Conservation (phyloP, 2,888 invertebrate genomes). For the Heteropelma amictum region DNA sequence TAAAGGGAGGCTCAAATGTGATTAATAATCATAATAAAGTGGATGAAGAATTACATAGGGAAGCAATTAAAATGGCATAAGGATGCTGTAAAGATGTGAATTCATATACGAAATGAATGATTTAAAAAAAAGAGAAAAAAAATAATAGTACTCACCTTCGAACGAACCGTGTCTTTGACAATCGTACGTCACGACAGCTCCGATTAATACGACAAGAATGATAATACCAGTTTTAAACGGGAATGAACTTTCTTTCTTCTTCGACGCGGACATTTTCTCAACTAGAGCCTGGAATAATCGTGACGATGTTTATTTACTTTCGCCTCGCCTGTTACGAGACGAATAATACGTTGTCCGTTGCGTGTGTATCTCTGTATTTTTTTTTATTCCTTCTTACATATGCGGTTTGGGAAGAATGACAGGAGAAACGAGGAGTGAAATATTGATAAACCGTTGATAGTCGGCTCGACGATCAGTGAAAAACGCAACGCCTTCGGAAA, state of each 20-base stretch:
- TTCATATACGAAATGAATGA: too few relatives aligned
- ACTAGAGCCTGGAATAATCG: conserved; percentile 74
- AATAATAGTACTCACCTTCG: conserved; percentile 79
- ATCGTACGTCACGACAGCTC: conserved; percentile 83
- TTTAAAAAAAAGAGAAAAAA: neutral
- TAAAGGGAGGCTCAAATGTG: neutral
- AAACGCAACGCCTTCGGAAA: neutral
- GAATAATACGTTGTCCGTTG: neutral
- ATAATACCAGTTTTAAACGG: conserved; percentile 84
- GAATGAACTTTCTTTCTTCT: conserved; percentile 75
- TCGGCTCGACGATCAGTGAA: too few relatives aligned
- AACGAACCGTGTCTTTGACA: conserved; percentile 84
- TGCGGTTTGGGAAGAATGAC: neutral
- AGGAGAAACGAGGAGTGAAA: neutral
- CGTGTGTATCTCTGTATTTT: neutral
- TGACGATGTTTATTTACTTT: too few relatives aligned
- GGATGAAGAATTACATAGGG: neutral
- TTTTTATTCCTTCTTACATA: too few relatives aligned
- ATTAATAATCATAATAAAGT: neutral
- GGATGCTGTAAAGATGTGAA: too few relatives aligned
- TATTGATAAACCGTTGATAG: too few relatives aligned
- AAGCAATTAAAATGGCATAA: too few relatives aligned
- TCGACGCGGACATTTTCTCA: conserved; percentile 78
- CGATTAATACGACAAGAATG: conserved; percentile 81
- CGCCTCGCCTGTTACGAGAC: too few relatives aligned